phyloP scores from a whole-genome alignment of 2,113 vertebrate species.

The Rhea americana region DNA sequence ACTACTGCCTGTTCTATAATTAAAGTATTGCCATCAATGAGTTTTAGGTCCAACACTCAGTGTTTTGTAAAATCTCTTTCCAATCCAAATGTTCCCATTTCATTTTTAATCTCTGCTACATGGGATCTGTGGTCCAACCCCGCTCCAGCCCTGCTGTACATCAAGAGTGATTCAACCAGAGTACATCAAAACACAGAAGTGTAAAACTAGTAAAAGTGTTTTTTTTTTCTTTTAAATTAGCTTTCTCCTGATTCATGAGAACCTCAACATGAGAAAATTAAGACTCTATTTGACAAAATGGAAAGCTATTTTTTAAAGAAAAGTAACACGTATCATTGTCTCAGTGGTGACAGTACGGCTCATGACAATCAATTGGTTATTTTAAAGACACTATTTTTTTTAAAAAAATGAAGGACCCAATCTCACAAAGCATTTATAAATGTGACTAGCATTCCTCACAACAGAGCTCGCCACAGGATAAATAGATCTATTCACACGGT shows the following conservation, averaged over 20 bases:
- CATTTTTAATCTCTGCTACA: background rate
- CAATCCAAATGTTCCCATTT: background rate
- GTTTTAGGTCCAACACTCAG: background rate
- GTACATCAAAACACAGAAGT: background rate
- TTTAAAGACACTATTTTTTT: background rate
- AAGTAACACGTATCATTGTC: background rate
- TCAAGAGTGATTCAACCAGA: background rate
- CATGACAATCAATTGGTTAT: background rate
- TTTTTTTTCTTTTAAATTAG: background rate
- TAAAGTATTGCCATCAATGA: background rate
- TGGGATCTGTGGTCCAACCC: fast-evolving
- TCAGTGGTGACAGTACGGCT: background rate
- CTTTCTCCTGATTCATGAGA: background rate
- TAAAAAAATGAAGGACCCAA: background rate
- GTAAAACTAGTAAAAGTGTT: background rate
- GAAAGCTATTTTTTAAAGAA: background rate
- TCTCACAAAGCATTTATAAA: background rate
- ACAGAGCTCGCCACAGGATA: background rate
- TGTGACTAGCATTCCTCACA: background rate
- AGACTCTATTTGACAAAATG: background rate
- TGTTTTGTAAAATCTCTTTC: background rate
- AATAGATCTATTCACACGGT: background rate
- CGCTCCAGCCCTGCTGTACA: background rate
- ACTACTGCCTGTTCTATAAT: background rate
- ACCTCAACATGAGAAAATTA: background rate